Evolutionary conservation across 2,797 vertebrate genomes (phyloP).

Genomic region (Gymnodraco acuticeps): DNA sequence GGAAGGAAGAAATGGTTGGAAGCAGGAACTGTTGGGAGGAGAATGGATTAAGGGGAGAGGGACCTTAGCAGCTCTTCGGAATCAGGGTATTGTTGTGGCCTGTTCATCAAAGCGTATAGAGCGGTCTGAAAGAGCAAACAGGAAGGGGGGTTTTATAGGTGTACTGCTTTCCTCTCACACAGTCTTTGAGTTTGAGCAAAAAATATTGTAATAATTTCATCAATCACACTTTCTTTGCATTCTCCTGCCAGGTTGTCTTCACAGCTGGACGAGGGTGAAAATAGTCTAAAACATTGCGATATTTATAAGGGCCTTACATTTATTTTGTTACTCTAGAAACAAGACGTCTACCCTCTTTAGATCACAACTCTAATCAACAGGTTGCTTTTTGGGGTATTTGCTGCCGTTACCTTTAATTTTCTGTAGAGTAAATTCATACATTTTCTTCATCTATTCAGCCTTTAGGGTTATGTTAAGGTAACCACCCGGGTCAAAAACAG

Average conservation of each 20-base stretch:
- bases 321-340: background rate
- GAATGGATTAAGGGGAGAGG: slow-evolving; percentile 70
- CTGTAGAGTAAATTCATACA: no score
- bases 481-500: slow-evolving; percentile 7
- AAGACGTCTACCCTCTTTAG: background rate
- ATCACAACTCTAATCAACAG: background rate
- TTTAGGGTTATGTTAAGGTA: background rate
- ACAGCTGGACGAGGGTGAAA: background rate
- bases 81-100: slow-evolving; percentile 73
- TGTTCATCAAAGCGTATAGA: slow-evolving; percentile 76
- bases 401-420: background rate
- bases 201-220: background rate
- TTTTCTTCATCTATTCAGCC: background rate
- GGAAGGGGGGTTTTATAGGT: slow-evolving; percentile 37
- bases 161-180: slow-evolving; percentile 26
- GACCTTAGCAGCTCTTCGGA: slow-evolving; percentile 63
- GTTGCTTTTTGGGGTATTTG: background rate
- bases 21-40: slow-evolving; percentile 47
- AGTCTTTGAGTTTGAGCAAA: slow-evolving; percentile 5
- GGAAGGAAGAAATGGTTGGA: slow-evolving; percentile 28
- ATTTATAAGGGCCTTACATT: no score
- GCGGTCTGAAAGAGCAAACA: slow-evolving; percentile 48
- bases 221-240: background rate
- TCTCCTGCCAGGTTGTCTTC: background rate
- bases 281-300: background rate